These are phyloP conservation scores for Solenodon paradoxus DNA, from an alignment of 2,113 vertebrate species.

Conservation along the genomic window DNA sequence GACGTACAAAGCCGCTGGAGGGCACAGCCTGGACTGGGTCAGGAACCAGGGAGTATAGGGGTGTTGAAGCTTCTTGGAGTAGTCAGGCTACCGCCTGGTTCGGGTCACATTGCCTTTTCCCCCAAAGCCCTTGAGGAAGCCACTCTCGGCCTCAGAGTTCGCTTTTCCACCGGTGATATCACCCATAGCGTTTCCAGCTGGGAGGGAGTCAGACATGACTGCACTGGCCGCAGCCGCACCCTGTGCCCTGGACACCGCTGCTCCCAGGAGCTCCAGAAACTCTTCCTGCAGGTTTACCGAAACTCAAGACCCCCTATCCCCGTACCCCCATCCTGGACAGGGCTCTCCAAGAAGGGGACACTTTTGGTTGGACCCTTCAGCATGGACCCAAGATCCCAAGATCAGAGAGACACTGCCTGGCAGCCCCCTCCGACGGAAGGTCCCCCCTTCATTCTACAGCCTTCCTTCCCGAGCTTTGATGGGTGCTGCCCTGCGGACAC, in stretches of 20 bases:
- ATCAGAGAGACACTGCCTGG: not conserved
- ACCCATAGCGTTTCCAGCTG: constrained; percentile 62
- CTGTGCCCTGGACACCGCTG: not conserved
- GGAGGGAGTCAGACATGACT: constrained; percentile 68
- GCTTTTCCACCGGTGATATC: constrained; percentile 72
- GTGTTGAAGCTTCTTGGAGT: not conserved
- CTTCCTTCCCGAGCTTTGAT: not conserved
- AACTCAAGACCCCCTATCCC: not conserved
- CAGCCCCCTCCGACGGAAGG: rapidly evolving
- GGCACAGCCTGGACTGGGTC: not conserved
- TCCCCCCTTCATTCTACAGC: not conserved
- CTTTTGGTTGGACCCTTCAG: rapidly evolving
- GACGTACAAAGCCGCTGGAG: not conserved
- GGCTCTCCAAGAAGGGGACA: no score
- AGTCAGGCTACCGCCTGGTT: not conserved
- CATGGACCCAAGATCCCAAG: not conserved
- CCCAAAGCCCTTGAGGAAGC: not conserved
- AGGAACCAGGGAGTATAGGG: not conserved
- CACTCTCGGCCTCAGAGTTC: not conserved
- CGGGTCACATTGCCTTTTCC: rapidly evolving
- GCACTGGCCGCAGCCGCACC: constrained; percentile 58
- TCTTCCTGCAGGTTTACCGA: not conserved
- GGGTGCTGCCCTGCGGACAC: not conserved
- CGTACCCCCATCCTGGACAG: not conserved
- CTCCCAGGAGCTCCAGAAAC: constrained; percentile 2